Evolutionary conservation across 2,888 invertebrate species (phyloP), one percentile per base, ranked within the genome.

Genomic region (Aphodius granarius): DNA sequence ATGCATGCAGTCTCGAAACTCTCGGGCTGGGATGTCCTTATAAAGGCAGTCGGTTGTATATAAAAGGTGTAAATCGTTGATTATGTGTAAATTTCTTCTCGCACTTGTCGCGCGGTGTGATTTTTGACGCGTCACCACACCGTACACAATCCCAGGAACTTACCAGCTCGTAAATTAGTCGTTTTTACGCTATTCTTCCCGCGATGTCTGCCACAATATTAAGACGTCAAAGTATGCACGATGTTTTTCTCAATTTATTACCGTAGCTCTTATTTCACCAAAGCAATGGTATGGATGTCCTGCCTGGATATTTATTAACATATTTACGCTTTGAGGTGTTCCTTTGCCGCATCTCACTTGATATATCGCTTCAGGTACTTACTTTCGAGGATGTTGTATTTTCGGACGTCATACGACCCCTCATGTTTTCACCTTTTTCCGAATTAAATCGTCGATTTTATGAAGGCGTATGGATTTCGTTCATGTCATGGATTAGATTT

Each of bases 281-380:
- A 74, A 70, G 68, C 71, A 68, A 68, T 68, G 63, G 74, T 74
- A 74, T 74, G 64, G 74, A 74, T 74, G 71, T 74, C 74, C 63
- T 74, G 68, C 68, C 63, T 70, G 74, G 71, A 70, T 74, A 74
- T 74, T 74, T 74, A 74, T 74, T 74, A 74, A 74, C 74, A 70
- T 64, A 68, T 74, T 68, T 74, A 68, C 74, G 74, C 63, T 63
- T 74, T 70, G 21, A 22, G 70, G 68, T 74, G 63, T 68, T 70
- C 68, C 22, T 64, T 70, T 63, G 66, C 70, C 74, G 23, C 63
- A 16, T 66, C 43, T 63, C 9, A 16, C 43, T 63, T 74, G 74
- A 74, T 74, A 74, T 70, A 74, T 20, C 63, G 43, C 43, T 6
- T 43, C 9, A 43, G 13, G 43, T 43, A 43, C 43, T 43, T n/a